phyloP scores from a whole-genome alignment of 1,140 invertebrate species.

The Drosophila nikananu region DNA sequence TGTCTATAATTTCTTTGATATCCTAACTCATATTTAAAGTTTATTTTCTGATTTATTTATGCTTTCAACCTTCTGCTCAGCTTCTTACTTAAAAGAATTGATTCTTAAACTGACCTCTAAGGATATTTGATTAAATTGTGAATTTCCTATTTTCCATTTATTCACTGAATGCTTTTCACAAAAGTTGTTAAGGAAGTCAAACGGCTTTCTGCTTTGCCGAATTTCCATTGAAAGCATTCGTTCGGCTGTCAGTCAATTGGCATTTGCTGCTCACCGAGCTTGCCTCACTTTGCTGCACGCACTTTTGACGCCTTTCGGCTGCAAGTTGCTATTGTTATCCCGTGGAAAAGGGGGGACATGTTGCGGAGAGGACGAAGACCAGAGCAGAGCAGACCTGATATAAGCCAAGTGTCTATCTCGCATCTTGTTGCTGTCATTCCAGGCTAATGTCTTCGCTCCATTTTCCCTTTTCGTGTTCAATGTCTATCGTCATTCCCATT shows the following conservation, averaged over 20 bases:
- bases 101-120: no score
- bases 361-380: slow-evolving; percentile 9
- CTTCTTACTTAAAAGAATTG: no score
- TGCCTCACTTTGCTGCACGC: slow-evolving; percentile 57
- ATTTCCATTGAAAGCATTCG: slow-evolving; percentile 33
- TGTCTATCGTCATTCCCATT: slow-evolving; percentile 74
- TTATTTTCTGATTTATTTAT: no score
- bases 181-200: slow-evolving; percentile 13
- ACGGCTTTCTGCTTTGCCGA: slow-evolving; percentile 10
- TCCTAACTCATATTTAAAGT: no score
- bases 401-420: slow-evolving; percentile 78
- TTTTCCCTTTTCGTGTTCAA: slow-evolving; percentile 82
- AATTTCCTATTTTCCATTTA: no score
- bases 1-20: no score
- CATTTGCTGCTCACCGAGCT: slow-evolving; percentile 55
- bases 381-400: slow-evolving; percentile 35
- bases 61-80: no score
- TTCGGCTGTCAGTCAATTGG: slow-evolving; percentile 56
- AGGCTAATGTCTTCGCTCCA: slow-evolving; percentile 81
- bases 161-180: not conserved
- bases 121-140: not conserved
- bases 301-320: slow-evolving; percentile 51
- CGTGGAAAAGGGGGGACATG: not conserved
- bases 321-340: slow-evolving; percentile 24
- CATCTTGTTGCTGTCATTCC: slow-evolving; percentile 80